phyloP scores from a whole-genome alignment of 2,797 vertebrate genomes.

The Numenius phaeopus region DNA sequence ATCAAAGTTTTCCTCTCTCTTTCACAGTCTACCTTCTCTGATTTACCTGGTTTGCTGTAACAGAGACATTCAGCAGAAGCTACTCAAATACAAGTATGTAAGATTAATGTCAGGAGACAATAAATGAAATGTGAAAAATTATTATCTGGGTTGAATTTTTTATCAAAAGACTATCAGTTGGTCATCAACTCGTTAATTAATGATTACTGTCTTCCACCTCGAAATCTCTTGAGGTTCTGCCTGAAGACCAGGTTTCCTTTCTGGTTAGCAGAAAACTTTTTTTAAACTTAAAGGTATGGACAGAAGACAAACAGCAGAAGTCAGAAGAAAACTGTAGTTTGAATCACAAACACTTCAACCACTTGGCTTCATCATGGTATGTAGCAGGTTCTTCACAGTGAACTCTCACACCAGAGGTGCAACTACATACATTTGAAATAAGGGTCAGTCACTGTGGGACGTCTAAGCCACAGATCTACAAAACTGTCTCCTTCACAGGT shows the following conservation, averaged over 20 bases:
- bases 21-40: background rate
- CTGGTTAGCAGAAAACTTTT: background rate
- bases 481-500: background rate
- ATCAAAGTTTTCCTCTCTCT: background rate
- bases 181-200: background rate
- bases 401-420: background rate
- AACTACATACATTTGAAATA: background rate
- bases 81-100: background rate
- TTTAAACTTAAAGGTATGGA: background rate
- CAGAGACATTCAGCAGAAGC: background rate
- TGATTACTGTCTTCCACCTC: background rate
- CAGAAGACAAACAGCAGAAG: background rate
- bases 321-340: background rate
- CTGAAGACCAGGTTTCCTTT: background rate
- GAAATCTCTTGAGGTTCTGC: background rate
- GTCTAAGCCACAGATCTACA: background rate
- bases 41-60: background rate
- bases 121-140: background rate
- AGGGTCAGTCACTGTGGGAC: background rate
- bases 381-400: background rate
- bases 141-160: background rate
- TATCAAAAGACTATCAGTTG: background rate
- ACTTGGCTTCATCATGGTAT: background rate
- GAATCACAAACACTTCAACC: background rate
- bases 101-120: background rate